Base-by-base conservation (phyloP, 2,113 vertebrate species). In the Paramisgurnus dabryanus region DNA sequence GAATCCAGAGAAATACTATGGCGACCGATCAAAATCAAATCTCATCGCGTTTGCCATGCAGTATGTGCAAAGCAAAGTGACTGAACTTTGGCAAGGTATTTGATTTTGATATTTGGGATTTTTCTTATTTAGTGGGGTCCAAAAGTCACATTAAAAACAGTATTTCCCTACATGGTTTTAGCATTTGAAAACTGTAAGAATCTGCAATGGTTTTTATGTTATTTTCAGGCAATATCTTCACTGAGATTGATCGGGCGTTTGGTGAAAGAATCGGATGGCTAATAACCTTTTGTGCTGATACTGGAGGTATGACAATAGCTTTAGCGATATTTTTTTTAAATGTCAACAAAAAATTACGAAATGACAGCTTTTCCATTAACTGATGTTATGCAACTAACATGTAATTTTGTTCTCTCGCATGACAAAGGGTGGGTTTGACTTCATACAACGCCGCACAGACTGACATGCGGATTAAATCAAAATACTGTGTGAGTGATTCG, bases 1-100 rank as follows among this genome's bases (percentile, higher is more conserved):
- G 98, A 95, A 91, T 89, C 90, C 96, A 65, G 94, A 96, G 86
- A 99, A 97, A 85, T 99, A 95, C 66, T 93, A 86, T 1, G 95
- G 95, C 49, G 95, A 99, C 50, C 93, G 97, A 27, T 92, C 91
- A 18, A 95, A 94, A 88, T 91, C 96, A 15, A 91, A 91, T 79
- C 90, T 99, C 55, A 91, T 95, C 72, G 92, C 71, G 79, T 98
- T 99, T 83, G 93, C 95, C 80, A 97, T 98, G 96, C 94, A 95
- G 12, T 97, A 95, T 85, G 95, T 99, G 85, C 94, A 89, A 49
- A 98, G 93, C 49, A 91, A 91, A 17, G 92, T 97, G 82, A 95
- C 93, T 4, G 93, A 98, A 86, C 89, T 99, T 18, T 95, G 95
- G 95, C 93, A 96, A 93, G 96, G 98, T 99, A 93, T 88, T 50